Base-by-base conservation (phyloP, 2,888 invertebrate genomes). In the Tridacna gigas region DNA sequence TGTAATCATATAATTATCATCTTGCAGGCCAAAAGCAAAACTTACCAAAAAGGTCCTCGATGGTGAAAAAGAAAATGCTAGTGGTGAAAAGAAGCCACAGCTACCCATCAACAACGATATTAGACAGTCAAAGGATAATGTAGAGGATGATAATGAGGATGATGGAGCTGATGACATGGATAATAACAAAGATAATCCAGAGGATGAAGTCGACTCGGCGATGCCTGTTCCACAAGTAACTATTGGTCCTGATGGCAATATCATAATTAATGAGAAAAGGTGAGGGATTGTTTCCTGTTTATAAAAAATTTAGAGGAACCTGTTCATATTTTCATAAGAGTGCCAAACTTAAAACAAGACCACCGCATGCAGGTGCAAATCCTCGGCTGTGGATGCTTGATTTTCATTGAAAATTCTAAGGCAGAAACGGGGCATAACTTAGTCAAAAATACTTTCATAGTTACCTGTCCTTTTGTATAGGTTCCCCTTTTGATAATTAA, bases 241-340 rank as follows among this genome's bases (percentile, higher is more conserved):
- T 79, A 93, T 95, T 37, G 94, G 93, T 37, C 93, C 93, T 5
- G 94, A 95, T 87, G 95, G 95, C 15, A 91, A 90, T 51, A 92
- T 95, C 65, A 90, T 94, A 22, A 89, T 95, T n/a, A 94, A 95
- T 87, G 94, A 94, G 84, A 91, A 91, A 81, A 95, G 94, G 94
- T 94, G 20, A 71, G 48, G 9, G 5, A 65, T 37, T 37, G 37
- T 37, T 7, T 37, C 7, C 37, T 37, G 37, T 37, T 37, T 37
- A 37, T 37, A 37, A 2, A 37, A 7, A n/a, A n/a, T n/a, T n/a
- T n/a, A n/a, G n/a, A n/a, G n/a, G n/a, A n/a, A n/a, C n/a, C n/a
- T n/a, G n/a, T n/a, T n/a, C n/a, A n/a, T n/a, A n/a, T n/a, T n/a
- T n/a, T n/a, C n/a, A n/a, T n/a, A n/a, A n/a, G n/a, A n/a, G n/a